A percentile compares a stretch with the other conserved stretches of the same genome.
Evolutionary conservation across 2,888 invertebrate species (phyloP).

Genomic region (Tipula unca): DNA sequence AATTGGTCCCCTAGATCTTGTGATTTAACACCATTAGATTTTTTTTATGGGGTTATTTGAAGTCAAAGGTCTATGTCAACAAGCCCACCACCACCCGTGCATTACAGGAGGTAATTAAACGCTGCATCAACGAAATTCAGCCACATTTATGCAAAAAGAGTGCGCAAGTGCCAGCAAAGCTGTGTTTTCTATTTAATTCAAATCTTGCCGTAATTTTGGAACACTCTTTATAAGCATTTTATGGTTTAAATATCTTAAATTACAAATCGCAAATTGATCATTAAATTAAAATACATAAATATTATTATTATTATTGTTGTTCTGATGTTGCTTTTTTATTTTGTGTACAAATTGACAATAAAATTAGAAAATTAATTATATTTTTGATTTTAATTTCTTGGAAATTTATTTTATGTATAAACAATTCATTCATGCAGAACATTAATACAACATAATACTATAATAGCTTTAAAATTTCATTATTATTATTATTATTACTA

Average conservation of each 20-base stretch:
- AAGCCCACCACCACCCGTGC: too few species aligned
- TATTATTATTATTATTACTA: not conserved
- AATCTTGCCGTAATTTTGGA: too few species aligned
- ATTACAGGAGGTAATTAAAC: too few species aligned
- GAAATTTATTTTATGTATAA: not conserved
- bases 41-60: too few species aligned
- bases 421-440: not conserved
- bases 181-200: too few species aligned
- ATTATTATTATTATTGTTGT: not conserved
- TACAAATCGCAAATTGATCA: not conserved
- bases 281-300: not conserved
- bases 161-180: too few species aligned
- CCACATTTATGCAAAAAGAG: too few species aligned
- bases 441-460: not conserved
- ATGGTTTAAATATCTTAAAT: not conserved
- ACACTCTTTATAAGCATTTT: too few species aligned
- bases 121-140: too few species aligned
- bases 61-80: too few species aligned
- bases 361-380: not conserved
- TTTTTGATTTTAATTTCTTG: not conserved
- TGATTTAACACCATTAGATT: too few species aligned
- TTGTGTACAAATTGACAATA: not conserved
- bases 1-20: too few species aligned
- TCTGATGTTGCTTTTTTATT: not conserved
- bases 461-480: not conserved